phyloP scores from a whole-genome alignment of 2,888 invertebrate genomes.

The Epistrophe eligans region DNA sequence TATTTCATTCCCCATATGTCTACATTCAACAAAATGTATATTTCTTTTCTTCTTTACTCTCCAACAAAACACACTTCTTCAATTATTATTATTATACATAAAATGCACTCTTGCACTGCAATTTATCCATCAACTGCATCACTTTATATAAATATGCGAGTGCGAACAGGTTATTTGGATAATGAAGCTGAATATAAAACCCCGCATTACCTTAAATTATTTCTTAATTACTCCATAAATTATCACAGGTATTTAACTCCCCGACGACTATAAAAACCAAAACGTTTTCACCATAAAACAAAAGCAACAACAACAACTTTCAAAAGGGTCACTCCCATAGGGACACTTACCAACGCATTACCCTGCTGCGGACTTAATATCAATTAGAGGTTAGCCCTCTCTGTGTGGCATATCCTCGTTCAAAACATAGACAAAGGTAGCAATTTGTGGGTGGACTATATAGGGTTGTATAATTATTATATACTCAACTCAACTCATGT shows the following conservation, averaged over 20 bases:
- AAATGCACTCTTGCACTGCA: slow-evolving; percentile 46
- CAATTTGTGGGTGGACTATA: slow-evolving; percentile 34
- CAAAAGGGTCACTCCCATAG: slow-evolving; percentile 37
- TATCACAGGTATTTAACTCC: slow-evolving; percentile 70
- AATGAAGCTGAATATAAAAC: slow-evolving; percentile 58
- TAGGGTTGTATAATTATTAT: slow-evolving; percentile 35
- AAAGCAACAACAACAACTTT: slow-evolving; percentile 41
- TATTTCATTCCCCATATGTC: too few species aligned
- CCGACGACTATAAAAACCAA: slow-evolving; percentile 55
- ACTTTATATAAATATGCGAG: background rate
- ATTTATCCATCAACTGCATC: slow-evolving; percentile 29
- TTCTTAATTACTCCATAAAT: slow-evolving; percentile 67
- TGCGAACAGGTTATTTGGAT: slow-evolving; percentile 41
- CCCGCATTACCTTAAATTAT: slow-evolving; percentile 62
- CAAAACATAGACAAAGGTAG: slow-evolving; percentile 22
- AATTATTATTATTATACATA: background rate
- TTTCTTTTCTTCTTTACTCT: background rate
- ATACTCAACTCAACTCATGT: background rate
- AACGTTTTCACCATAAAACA: slow-evolving; percentile 60
- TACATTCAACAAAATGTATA: background rate
- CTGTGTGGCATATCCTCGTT: background rate
- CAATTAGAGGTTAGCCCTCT: slow-evolving; percentile 49
- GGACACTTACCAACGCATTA: slow-evolving; percentile 57
- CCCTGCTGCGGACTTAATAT: slow-evolving; percentile 51
- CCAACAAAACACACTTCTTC: background rate